Evolutionary conservation across 2,113 vertebrate genomes (phyloP).

Genomic region (Neolamprologus falcicula): DNA sequence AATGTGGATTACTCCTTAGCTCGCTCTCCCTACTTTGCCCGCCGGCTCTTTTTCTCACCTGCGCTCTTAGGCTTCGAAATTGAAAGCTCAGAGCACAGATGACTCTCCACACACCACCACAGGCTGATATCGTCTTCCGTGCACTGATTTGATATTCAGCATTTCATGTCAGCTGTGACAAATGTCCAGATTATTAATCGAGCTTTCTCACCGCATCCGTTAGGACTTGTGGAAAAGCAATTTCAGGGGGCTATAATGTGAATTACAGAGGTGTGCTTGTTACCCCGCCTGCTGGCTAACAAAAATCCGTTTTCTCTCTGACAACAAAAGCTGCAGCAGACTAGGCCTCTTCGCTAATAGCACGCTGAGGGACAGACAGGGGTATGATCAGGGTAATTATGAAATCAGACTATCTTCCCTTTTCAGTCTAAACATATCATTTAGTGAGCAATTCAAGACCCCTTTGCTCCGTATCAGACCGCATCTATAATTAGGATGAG

Average conservation of each 20-base stretch:
- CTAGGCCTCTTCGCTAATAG: constrained; percentile 40
- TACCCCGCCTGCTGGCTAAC: background rate
- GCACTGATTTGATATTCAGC: background rate
- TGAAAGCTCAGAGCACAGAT: background rate
- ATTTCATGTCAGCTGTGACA: constrained; percentile 10
- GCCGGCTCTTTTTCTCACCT: background rate
- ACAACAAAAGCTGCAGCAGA: constrained; percentile 19
- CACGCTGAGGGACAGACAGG: constrained; percentile 44
- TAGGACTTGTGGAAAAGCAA: background rate
- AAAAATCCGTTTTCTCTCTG: background rate
- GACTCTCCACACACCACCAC: background rate
- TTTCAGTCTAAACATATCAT: constrained; percentile 62
- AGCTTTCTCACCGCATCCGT: background rate
- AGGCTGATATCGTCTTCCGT: background rate
- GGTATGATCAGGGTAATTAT: constrained; percentile 63
- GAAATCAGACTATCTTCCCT: constrained; percentile 60
- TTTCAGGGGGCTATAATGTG: background rate
- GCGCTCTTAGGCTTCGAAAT: background rate
- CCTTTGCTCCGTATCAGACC: constrained; percentile 5
- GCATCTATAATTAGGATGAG: background rate
- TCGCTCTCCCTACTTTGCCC: background rate
- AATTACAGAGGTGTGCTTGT: constrained; percentile 17
- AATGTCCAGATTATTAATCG: background rate
- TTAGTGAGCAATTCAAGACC: constrained; percentile 41
- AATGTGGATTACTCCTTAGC: background rate